These are phyloP conservation scores for Brachymystax lenok DNA, from an alignment of 2,797 vertebrate species.

Conservation along the genomic window DNA sequence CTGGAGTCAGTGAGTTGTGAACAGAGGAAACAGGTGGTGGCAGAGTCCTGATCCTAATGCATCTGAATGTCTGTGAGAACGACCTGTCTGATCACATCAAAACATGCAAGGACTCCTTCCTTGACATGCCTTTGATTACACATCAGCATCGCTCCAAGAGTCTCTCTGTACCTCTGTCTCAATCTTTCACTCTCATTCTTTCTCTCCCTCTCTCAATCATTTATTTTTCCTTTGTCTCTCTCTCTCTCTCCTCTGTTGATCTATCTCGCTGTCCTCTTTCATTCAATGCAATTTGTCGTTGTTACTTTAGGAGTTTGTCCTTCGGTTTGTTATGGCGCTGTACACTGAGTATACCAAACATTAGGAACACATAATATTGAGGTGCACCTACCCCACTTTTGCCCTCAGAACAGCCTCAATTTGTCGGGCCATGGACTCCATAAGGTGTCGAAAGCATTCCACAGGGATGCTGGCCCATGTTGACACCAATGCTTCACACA, in stretches of 20 bases:
- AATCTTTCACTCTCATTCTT: no score
- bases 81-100: slow-evolving; percentile 59
- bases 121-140: slow-evolving; percentile 55
- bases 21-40: slow-evolving; percentile 28
- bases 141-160: slow-evolving; percentile 18
- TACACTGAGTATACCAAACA: no score
- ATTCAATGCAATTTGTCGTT: neutral
- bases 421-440: no score
- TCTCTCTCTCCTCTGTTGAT: neutral
- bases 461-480: no score
- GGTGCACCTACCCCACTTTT: no score
- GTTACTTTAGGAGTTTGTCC: neutral
- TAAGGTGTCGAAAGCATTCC: no score
- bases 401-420: no score
- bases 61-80: slow-evolving; percentile 50
- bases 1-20: neutral
- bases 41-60: slow-evolving; percentile 54
- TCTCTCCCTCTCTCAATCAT: neutral
- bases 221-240: neutral
- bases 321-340: neutral
- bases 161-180: neutral
- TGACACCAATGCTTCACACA: no score
- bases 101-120: slow-evolving; percentile 50
- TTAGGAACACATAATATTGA: no score
- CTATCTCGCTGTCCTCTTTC: neutral